These are phyloP conservation scores for Echinops telfairi DNA, from an alignment of 2,113 vertebrate genomes.

Conservation along the genomic window DNA sequence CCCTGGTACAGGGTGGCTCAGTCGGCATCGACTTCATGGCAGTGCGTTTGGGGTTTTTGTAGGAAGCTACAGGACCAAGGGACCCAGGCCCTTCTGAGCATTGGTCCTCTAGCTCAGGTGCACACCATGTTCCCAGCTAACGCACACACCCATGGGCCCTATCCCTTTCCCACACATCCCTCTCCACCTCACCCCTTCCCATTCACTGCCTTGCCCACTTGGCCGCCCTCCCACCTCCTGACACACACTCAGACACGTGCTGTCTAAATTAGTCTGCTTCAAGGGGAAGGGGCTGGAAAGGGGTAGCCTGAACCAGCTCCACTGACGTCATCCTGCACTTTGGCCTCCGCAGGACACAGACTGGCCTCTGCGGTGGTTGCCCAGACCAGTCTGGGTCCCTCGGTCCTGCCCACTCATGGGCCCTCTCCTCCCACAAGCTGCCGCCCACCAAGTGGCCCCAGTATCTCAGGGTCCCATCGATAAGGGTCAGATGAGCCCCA, in stretches of 20 bases:
- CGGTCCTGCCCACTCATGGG: not conserved
- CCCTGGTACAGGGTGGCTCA: too few relatives aligned
- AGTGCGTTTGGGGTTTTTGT: too few relatives aligned
- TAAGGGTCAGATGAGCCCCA: not conserved
- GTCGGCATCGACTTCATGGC: too few relatives aligned
- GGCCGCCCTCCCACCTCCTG: not conserved
- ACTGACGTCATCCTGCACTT: not conserved
- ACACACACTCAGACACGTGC: too few relatives aligned
- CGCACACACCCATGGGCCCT: not conserved
- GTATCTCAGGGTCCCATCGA: conserved; percentile 57
- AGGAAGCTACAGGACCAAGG: not conserved
- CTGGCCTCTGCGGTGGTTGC: not conserved
- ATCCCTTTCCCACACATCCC: not conserved
- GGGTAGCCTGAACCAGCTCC: not conserved
- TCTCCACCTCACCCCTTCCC: too few relatives aligned
- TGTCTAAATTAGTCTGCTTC: not conserved
- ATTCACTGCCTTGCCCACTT: not conserved
- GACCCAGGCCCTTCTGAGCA: not conserved
- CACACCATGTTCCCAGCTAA: not conserved
- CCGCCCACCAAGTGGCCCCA: not conserved
- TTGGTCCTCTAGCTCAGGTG: not conserved
- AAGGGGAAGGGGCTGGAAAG: not conserved
- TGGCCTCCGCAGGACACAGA: not conserved
- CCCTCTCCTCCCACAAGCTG: not conserved
- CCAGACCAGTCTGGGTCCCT: not conserved